A percentile compares a stretch with the other conserved stretches of the same genome.
phyloP scores from a whole-genome alignment of 2,797 vertebrate genomes.

The Molossus alvarezi region DNA sequence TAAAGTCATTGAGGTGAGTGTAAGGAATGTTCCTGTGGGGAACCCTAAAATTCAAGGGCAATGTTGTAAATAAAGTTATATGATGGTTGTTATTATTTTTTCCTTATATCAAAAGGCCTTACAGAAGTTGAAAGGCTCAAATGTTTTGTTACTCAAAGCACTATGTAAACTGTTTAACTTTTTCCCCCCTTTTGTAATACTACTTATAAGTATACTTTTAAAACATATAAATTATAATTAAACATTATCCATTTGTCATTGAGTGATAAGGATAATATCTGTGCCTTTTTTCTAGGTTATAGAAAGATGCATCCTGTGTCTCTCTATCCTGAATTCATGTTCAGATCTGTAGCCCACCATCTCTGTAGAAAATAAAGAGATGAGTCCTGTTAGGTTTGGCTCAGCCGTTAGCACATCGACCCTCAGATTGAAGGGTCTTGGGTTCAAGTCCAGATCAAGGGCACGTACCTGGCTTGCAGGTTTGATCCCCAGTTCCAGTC shows the following conservation, averaged over 20 bases:
- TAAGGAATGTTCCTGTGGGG: background rate
- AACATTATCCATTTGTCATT: background rate
- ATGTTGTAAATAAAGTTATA: background rate
- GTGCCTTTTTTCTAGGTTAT: background rate
- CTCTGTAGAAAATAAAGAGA: background rate
- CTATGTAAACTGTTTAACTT: background rate
- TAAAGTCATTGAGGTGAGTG: background rate
- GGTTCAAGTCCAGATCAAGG: too few species aligned
- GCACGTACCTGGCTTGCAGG: too few species aligned
- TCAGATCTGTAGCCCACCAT: background rate
- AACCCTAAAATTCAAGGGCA: background rate
- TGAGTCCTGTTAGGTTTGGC: too few species aligned
- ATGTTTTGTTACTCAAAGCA: background rate
- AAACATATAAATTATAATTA: constrained; percentile 12
- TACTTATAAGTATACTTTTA: background rate
- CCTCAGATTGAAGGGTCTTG: too few species aligned
- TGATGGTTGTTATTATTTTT: background rate
- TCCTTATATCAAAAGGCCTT: background rate
- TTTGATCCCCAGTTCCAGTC: too few species aligned
- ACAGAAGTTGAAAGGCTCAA: background rate
- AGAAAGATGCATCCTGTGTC: background rate
- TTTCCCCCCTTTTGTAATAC: background rate
- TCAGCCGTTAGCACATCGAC: too few species aligned
- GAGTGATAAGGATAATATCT: background rate
- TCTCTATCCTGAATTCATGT: background rate